phyloP scores from a whole-genome alignment of 2,113 vertebrate genomes.

The Dasyprocta punctata region DNA sequence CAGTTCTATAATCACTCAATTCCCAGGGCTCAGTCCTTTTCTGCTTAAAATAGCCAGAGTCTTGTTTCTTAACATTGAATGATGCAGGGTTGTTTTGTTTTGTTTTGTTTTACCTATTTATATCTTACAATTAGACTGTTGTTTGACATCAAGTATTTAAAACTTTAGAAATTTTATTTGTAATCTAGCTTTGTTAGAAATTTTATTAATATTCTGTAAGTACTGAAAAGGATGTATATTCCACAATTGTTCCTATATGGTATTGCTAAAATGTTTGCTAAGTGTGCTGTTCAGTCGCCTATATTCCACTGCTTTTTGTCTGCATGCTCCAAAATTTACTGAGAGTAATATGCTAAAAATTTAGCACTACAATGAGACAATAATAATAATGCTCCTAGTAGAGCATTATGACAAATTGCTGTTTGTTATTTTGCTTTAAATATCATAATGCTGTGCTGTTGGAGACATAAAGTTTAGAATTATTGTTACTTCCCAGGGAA shows the following conservation, averaged over 20 bases:
- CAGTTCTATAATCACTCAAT: neutral
- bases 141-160: neutral
- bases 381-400: neutral
- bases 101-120: neutral
- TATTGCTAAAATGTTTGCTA: neutral
- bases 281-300: neutral
- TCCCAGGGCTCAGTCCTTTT: neutral
- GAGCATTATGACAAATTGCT: too few relatives aligned
- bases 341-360: neutral
- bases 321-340: neutral
- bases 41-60: neutral
- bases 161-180: neutral
- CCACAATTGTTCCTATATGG: neutral
- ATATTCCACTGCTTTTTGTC: neutral
- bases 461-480: neutral
- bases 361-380: neutral
- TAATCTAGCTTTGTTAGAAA: neutral
- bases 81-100: neutral
- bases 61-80: neutral
- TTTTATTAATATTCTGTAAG: neutral
- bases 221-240: neutral
- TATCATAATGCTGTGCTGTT: neutral
- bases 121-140: neutral
- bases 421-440: conserved; percentile 30
- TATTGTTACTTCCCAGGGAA: neutral